Conservation (phyloP, 2,797 vertebrate species). For the Balearica regulorum region DNA sequence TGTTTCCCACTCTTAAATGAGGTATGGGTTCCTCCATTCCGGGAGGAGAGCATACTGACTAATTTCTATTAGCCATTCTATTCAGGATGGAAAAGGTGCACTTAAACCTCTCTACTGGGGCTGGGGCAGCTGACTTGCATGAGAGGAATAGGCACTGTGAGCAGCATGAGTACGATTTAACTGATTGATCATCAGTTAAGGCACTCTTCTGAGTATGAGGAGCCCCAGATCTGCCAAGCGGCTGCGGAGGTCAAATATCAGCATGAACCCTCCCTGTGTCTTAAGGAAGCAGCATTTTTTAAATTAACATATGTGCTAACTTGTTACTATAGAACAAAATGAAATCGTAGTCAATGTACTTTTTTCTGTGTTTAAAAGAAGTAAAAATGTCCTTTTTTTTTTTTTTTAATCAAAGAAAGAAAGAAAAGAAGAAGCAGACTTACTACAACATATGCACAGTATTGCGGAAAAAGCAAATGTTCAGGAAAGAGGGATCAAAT, state of each 20-base stretch:
- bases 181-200: slow-evolving; percentile 41
- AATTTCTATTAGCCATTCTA: neutral
- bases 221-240: slow-evolving; percentile 7
- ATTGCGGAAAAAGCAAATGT: neutral
- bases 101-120: neutral
- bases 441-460: neutral
- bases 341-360: neutral
- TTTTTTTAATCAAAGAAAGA: neutral
- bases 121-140: neutral
- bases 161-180: neutral
- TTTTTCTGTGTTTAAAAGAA: neutral
- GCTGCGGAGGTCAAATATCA: slow-evolving; percentile 39
- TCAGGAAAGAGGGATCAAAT: neutral
- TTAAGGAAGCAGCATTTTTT: neutral
- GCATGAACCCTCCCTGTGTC: neutral
- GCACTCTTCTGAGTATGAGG: neutral
- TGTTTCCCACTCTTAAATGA: neutral
- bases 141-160: neutral
- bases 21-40: neutral
- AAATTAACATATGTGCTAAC: neutral
- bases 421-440: neutral
- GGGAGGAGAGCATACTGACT: neutral
- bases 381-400: neutral
- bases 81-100: neutral
- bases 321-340: neutral